Evolutionary conservation across 1,140 invertebrate genomes (phyloP).

Genomic region (Aphidius gifuensis): DNA sequence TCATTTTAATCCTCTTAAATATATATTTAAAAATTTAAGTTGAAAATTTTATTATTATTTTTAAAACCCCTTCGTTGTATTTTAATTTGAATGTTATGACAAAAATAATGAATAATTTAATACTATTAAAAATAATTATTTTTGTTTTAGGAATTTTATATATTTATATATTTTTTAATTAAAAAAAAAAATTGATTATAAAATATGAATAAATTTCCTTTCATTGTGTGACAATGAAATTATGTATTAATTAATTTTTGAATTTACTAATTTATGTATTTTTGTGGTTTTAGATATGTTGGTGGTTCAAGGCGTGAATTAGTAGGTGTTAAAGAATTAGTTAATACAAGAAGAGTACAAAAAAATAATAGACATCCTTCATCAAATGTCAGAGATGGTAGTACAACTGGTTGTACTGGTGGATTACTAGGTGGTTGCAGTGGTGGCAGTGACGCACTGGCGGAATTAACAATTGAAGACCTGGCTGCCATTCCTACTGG

Average conservation of each 20-base stretch:
- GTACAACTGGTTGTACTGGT: conserved; percentile 27
- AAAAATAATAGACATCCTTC: conserved; percentile 37
- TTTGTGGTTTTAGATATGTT: conserved; percentile 39
- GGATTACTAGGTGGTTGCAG: conserved; percentile 47
- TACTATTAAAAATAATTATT: too few species aligned
- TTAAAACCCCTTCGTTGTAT: too few species aligned
- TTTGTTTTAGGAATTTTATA: too few species aligned
- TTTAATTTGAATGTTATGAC: too few species aligned
- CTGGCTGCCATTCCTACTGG: conserved; percentile 51
- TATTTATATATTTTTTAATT: too few species aligned
- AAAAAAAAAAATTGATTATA: too few species aligned
- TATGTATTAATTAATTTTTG: conserved; percentile 9
- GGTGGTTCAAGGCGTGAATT: conserved; percentile 44
- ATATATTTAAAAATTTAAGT: too few species aligned
- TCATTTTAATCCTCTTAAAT: too few species aligned
- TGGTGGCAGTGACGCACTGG: conserved; percentile 51
- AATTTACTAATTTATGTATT: not conserved
- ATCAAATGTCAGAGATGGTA: conserved; percentile 35
- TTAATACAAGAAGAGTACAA: conserved; percentile 44
- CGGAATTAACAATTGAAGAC: conserved; percentile 51
- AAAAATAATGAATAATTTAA: too few species aligned
- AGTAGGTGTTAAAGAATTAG: conserved; percentile 47
- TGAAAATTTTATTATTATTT: too few species aligned
- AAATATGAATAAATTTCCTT: not conserved
- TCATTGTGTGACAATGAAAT: not conserved